These are phyloP conservation scores for Brachionus sp. DNA, from an alignment of 1,140 invertebrate genomes.

Conservation along the genomic window DNA sequence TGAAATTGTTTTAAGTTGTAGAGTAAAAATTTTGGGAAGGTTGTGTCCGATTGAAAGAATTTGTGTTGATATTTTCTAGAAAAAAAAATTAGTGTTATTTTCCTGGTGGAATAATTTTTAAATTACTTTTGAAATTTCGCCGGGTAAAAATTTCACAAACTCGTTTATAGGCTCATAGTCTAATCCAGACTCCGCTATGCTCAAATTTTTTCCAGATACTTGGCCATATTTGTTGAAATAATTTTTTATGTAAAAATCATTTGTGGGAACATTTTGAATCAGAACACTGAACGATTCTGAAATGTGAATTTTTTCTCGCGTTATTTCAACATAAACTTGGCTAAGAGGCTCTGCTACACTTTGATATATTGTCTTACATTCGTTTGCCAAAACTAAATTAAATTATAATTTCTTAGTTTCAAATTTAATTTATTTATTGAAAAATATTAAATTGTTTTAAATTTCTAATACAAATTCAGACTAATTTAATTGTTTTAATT, in stretches of 20 bases:
- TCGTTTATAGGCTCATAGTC: conserved; percentile 14
- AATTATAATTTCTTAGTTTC: not conserved
- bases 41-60: not conserved
- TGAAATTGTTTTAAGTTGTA: conserved; percentile 3
- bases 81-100: not conserved
- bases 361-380: conserved; percentile 17
- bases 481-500: not conserved
- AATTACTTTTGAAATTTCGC: conserved; percentile 2
- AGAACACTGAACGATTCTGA: not conserved
- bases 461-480: too few species aligned
- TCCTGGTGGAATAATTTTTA: not conserved
- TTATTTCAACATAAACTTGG: not conserved
- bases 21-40: not conserved
- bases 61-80: not conserved
- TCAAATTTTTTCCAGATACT: not conserved
- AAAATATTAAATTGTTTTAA: too few species aligned
- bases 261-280: not conserved
- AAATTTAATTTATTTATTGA: not conserved
- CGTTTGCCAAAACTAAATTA: conserved; percentile 4
- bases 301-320: not conserved
- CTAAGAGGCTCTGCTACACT: not conserved
- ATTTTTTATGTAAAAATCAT: conserved; percentile 21
- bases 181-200: not conserved
- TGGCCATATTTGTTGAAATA: not conserved
- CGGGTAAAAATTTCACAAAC: conserved; percentile 16